Percentiles rank a stretch among this genome's conserved stretches.
These are phyloP conservation scores for Marmota monax DNA, from an alignment of 2,113 vertebrate species.

Conservation along the genomic window DNA sequence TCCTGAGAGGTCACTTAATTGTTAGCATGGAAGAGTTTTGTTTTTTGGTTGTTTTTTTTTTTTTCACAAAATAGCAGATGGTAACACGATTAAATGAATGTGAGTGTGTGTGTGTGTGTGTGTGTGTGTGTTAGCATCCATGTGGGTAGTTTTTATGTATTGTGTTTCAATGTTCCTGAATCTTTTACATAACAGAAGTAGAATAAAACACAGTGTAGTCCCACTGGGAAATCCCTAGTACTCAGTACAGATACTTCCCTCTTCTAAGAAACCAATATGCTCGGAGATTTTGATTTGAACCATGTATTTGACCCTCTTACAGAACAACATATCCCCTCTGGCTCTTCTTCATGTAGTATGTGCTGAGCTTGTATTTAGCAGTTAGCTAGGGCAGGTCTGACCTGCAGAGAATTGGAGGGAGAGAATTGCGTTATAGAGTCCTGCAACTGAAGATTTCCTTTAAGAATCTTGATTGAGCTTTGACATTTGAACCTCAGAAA, in stretches of 20 bases:
- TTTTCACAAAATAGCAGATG: slow-evolving; percentile 51
- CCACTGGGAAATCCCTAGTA: background rate
- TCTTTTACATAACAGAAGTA: slow-evolving; percentile 48
- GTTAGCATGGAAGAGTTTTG: slow-evolving; percentile 44
- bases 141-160: slow-evolving; percentile 38
- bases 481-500: slow-evolving; percentile 51
- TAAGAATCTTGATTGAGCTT: background rate
- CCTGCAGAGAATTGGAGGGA: slow-evolving; percentile 34
- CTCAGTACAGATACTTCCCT: background rate
- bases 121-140: background rate
- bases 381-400: slow-evolving; percentile 25
- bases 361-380: slow-evolving; percentile 60
- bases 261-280: background rate
- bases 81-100: slow-evolving; percentile 48
- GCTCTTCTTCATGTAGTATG: slow-evolving; percentile 43
- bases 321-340: slow-evolving; percentile 54
- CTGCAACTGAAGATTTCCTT: slow-evolving; percentile 7
- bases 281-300: slow-evolving; percentile 53
- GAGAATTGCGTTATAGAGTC: slow-evolving; percentile 3
- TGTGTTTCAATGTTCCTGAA: slow-evolving; percentile 42
- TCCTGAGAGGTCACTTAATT: slow-evolving; percentile 47
- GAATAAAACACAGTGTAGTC: slow-evolving; percentile 23
- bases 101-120: too few relatives aligned
- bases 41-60: background rate
- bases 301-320: slow-evolving; percentile 65